phyloP scores from a whole-genome alignment of 2,888 invertebrate genomes.

The Drosophila maculinotata region DNA sequence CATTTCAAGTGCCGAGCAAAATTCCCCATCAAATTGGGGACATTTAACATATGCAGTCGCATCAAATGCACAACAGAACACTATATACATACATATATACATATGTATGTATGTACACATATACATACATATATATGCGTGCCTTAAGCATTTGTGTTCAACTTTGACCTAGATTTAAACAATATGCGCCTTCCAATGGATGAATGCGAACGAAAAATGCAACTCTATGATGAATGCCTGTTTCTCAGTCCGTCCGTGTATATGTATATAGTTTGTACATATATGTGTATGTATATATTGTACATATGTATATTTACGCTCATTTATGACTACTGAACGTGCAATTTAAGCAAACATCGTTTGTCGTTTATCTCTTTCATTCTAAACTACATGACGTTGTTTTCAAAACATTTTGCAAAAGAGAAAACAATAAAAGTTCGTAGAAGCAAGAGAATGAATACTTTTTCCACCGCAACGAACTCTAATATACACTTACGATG shows the following conservation, averaged over 20 bases:
- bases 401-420: slow-evolving; percentile 9
- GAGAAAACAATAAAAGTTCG: slow-evolving; percentile 16
- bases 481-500: slow-evolving; percentile 3
- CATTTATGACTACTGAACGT: slow-evolving; percentile 40
- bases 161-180: slow-evolving; percentile 49
- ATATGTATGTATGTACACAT: background rate
- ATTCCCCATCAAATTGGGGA: background rate
- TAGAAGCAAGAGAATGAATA: background rate
- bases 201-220: slow-evolving; percentile 35
- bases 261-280: background rate
- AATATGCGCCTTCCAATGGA: slow-evolving; percentile 37
- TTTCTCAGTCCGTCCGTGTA: background rate
- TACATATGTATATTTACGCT: background rate
- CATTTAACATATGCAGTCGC: background rate
- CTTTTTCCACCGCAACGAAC: background rate
- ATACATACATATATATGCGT: slow-evolving; percentile 1
- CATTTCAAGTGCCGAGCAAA: too few species aligned
- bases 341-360: slow-evolving; percentile 34
- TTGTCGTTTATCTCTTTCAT: slow-evolving; percentile 32
- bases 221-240: slow-evolving; percentile 24
- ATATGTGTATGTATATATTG: background rate
- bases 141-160: slow-evolving; percentile 27
- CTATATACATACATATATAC: background rate
- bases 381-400: slow-evolving; percentile 26
- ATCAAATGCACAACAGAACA: background rate